These are phyloP conservation scores for Melitaea cinxia DNA, from an alignment of 1,140 invertebrate genomes.

Conservation along the genomic window DNA sequence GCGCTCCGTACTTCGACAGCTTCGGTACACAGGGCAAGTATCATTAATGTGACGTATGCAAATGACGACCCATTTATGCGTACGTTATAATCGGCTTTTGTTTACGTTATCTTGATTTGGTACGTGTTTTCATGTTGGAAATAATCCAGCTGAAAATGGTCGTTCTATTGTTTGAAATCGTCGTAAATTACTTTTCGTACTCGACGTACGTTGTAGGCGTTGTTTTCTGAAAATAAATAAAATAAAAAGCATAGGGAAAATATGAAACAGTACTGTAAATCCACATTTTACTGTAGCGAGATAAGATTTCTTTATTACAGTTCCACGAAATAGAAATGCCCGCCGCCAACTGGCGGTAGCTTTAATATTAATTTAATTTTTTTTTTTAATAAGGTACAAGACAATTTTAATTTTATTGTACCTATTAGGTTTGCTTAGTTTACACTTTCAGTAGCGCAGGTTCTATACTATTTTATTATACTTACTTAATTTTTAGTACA, in stretches of 20 bases:
- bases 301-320: conserved; percentile 9
- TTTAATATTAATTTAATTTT: conserved; percentile 13
- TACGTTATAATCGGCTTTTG: conserved; percentile 20
- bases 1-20: conserved; percentile 32
- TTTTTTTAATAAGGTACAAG: neutral
- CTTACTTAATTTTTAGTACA: too few species aligned
- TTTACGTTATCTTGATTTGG: neutral
- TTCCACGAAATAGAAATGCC: conserved; percentile 18
- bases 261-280: conserved; percentile 10
- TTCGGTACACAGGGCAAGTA: conserved; percentile 31
- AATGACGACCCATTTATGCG: conserved; percentile 43
- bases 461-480: too few species aligned
- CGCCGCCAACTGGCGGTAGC: neutral
- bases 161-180: neutral
- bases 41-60: conserved; percentile 48
- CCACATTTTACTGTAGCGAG: neutral
- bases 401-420: too few species aligned
- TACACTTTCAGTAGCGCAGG: too few species aligned
- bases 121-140: neutral
- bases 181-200: neutral
- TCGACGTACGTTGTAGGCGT: neutral
- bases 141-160: neutral
- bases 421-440: too few species aligned
- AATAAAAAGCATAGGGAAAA: neutral
- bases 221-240: conserved; percentile 1